Evolutionary conservation across 1,140 invertebrate species (phyloP).

Genomic region (Archegozetes longisetosus): DNA sequence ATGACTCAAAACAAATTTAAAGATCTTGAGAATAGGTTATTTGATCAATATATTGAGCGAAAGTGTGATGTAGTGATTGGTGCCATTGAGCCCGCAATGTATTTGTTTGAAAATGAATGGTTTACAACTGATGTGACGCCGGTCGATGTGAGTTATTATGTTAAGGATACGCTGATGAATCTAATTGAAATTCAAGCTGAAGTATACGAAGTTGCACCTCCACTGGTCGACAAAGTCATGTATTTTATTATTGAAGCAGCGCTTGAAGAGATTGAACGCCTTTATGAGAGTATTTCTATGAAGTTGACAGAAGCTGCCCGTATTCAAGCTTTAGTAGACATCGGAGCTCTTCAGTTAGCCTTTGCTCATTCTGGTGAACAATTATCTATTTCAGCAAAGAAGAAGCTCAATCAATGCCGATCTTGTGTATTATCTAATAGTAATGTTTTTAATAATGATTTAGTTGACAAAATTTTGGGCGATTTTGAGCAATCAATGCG

Average conservation of each 20-base stretch:
- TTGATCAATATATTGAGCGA: slow-evolving; percentile 59
- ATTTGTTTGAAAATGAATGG: slow-evolving; percentile 28
- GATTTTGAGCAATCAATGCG: slow-evolving; percentile 18
- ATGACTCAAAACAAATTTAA: slow-evolving; percentile 28
- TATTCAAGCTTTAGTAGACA: slow-evolving; percentile 19
- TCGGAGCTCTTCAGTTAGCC: slow-evolving; percentile 19
- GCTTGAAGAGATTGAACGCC: slow-evolving; percentile 49
- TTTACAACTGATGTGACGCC: slow-evolving; percentile 4
- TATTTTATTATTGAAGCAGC: slow-evolving; percentile 74
- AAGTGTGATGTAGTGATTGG: slow-evolving; percentile 83
- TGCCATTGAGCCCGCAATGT: slow-evolving; percentile 88
- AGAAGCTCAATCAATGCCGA: slow-evolving; percentile 1
- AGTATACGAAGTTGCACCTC: slow-evolving; percentile 65
- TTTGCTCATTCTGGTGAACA: slow-evolving; percentile 6
- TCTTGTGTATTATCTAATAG: background rate
- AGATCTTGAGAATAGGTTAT: slow-evolving; percentile 31
- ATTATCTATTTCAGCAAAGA: background rate
- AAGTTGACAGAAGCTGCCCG: slow-evolving; percentile 13
- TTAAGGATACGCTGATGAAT: slow-evolving; percentile 80
- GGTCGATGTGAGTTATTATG: slow-evolving; percentile 61
- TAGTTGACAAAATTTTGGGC: slow-evolving; percentile 16
- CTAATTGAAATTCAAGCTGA: slow-evolving; percentile 81
- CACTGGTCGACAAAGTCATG: slow-evolving; percentile 53
- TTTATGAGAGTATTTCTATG: slow-evolving; percentile 1
- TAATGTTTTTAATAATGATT: background rate